Conservation (phyloP, 2,888 invertebrate genomes). For the Entomobrya multifasciata region DNA sequence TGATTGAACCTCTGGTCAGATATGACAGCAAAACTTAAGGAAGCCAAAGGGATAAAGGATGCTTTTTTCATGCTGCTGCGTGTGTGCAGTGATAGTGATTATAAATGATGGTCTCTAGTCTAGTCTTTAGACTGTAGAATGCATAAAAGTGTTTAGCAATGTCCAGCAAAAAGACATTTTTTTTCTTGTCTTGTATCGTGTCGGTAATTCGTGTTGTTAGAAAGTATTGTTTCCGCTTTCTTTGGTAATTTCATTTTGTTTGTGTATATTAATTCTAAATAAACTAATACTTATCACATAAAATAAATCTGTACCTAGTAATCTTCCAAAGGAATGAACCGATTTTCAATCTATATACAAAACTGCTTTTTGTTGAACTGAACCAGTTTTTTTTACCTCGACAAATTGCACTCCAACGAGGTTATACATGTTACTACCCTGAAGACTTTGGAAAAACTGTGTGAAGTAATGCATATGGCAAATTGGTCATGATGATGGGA, state of each 20-base stretch:
- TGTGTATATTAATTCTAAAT: slow-evolving; percentile 24
- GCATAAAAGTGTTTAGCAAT: slow-evolving; percentile 2
- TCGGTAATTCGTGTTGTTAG: slow-evolving; percentile 25
- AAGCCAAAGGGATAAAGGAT: not conserved
- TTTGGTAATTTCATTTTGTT: slow-evolving; percentile 36
- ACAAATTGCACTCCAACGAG: slow-evolving; percentile 54
- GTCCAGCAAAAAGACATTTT: not conserved
- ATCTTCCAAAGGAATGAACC: slow-evolving; percentile 43
- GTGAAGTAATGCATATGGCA: slow-evolving; percentile 70
- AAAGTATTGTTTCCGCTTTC: slow-evolving; percentile 42
- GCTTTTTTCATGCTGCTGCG: too few species aligned
- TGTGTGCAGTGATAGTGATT: not conserved
- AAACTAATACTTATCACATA: slow-evolving; percentile 23
- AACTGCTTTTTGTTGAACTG: too few species aligned
- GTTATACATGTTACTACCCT: not conserved
- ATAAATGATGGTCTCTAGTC: not conserved
- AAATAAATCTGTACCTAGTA: slow-evolving; percentile 13
- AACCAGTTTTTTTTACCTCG: slow-evolving; percentile 57
- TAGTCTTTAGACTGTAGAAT: too few species aligned
- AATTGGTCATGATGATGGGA: slow-evolving; percentile 66
- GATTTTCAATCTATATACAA: slow-evolving; percentile 50
- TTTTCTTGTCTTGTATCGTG: slow-evolving; percentile 42
- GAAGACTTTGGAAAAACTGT: slow-evolving; percentile 49
- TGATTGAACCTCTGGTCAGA: slow-evolving; percentile 62
- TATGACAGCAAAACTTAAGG: slow-evolving; percentile 57